phyloP scores from a whole-genome alignment of 2,797 vertebrate genomes.

The Darevskia nairensis region DNA sequence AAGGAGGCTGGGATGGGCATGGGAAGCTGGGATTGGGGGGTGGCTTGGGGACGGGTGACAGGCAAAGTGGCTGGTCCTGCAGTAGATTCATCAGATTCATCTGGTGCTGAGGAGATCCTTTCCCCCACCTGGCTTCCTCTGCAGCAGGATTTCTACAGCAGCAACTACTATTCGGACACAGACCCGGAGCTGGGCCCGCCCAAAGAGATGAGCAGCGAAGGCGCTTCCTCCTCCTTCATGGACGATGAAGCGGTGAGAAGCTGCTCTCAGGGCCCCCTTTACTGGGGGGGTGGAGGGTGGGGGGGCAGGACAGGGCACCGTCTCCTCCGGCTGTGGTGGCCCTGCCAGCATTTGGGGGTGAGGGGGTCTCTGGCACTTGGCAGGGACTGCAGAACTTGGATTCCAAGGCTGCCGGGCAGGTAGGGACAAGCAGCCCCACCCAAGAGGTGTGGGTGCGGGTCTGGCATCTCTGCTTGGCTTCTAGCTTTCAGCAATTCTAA shows the following conservation, averaged over 20 bases:
- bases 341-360: neutral
- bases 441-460: neutral
- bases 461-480: neutral
- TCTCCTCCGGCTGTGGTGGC: neutral
- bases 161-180: constrained; percentile 85
- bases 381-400: neutral
- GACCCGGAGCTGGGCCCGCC: constrained; percentile 73
- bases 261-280: neutral
- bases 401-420: neutral
- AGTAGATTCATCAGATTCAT: too few species aligned
- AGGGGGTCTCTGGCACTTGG: neutral
- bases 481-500: neutral
- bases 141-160: constrained; percentile 87
- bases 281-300: too few species aligned
- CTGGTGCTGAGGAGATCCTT: fast-evolving
- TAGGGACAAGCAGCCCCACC: neutral
- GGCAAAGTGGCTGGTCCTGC: neutral
- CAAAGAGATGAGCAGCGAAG: constrained; percentile 81
- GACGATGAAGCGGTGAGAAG: constrained; percentile 92
- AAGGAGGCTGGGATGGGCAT: too few species aligned
- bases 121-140: neutral
- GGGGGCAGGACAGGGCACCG: neutral
- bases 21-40: too few species aligned
- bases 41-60: neutral
- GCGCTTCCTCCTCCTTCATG: constrained; percentile 83